phyloP scores from a whole-genome alignment of 2,797 vertebrate genomes.

The Melanotaenia nigrans region DNA sequence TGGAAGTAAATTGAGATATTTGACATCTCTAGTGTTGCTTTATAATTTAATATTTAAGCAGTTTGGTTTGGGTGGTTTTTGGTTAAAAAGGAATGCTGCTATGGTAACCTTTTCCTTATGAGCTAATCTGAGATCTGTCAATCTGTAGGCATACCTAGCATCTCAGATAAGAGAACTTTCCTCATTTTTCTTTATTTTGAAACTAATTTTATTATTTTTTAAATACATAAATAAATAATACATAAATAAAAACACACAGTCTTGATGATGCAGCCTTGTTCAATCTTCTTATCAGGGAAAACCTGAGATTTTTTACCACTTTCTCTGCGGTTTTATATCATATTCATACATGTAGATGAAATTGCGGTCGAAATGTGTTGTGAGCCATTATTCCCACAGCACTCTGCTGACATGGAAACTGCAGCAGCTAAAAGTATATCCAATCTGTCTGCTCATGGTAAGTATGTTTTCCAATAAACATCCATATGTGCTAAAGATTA shows the following conservation, averaged over 20 bases:
- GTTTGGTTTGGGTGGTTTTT: neutral
- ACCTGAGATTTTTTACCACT: neutral
- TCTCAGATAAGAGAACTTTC: neutral
- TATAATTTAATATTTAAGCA: neutral
- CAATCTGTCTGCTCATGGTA: neutral
- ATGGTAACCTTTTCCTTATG: neutral
- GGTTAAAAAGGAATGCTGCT: neutral
- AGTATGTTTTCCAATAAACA: neutral
- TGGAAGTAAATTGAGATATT: neutral
- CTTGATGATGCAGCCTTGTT: neutral
- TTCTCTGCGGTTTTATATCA: neutral
- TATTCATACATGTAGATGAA: neutral
- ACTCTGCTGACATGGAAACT: slow-evolving; percentile 1
- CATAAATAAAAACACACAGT: neutral
- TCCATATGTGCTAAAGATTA: neutral
- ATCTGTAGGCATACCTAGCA: neutral
- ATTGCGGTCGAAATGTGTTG: neutral
- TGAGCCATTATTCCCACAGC: neutral
- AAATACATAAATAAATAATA: neutral
- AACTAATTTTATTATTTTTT: neutral
- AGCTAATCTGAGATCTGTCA: neutral
- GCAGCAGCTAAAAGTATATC: neutral
- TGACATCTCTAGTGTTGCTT: neutral
- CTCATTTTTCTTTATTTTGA: neutral
- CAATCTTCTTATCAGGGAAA: neutral